Base-by-base conservation (phyloP, 2,888 invertebrate genomes). In the Torymus auratus region DNA sequence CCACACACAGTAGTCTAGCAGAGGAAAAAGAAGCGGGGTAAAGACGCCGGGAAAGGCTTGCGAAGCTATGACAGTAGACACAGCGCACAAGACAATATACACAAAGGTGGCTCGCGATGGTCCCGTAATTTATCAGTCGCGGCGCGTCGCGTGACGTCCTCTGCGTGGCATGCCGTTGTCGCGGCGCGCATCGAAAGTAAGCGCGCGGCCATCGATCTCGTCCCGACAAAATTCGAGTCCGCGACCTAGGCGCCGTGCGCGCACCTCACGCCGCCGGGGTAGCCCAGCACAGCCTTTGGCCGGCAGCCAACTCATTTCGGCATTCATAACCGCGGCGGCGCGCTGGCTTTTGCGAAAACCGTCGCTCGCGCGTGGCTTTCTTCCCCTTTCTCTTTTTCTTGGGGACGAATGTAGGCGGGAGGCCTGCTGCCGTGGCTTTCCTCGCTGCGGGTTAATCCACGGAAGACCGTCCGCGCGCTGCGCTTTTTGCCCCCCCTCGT, bases 251-350 rank as follows among this genome's bases (percentile, higher is more conserved):
- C 20, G 0, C 28, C 28, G 7, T 17, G 17, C 50, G n/a, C 20
- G 2, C 20, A 58, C 64, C 65, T 65, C 17, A 64, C 12, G 67
- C 56, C 70, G 4, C 50, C 13, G 12, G n/a, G 74, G 11, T 53
- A 50, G 41, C 58, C 55, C 28, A 20, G 1, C 56, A 3, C 15
- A 28, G 41, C 23, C 75, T 83, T 58, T 88, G 88, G 88, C 86
- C 70, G 58, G 41, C 71, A 71, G 86, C 88, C 88, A 88, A 86
- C 86, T 85, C 85, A 83, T 86, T 86, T 85, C 85, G 84, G 85
- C 88, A 89, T 89, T 89, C 89, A 89, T 89, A 89, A 89, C 86
- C 84, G 85, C 84, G 84, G 53, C 56, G 10, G 65, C 52, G 13
- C 77, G 53, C 17, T 58, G 64, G 28, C 50, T 65, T 64, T 69